phyloP scores from a whole-genome alignment of 2,113 vertebrate genomes.

The Spea bombifrons region DNA sequence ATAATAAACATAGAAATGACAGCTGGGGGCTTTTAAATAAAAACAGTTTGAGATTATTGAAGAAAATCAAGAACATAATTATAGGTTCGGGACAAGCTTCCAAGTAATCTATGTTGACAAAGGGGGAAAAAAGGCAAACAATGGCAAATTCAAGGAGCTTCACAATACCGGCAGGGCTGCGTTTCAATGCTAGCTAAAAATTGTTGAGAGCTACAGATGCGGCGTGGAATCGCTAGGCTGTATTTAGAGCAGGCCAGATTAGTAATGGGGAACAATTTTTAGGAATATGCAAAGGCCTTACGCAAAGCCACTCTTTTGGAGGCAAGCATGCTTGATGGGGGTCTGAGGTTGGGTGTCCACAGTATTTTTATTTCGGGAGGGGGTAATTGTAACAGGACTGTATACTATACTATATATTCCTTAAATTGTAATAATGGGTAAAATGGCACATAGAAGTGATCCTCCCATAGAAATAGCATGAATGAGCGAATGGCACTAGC shows the following conservation, averaged over 20 bases:
- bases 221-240: not conserved
- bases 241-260: not conserved
- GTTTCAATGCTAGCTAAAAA: not conserved
- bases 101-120: constrained; percentile 51
- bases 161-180: not conserved
- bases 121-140: constrained; percentile 28
- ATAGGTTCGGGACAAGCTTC: constrained; percentile 56
- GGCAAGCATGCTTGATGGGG: no score
- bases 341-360: no score
- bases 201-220: not conserved
- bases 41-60: constrained; percentile 56
- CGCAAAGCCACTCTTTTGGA: no score
- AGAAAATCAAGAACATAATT: constrained; percentile 55
- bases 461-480: no score
- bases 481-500: no score
- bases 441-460: no score
- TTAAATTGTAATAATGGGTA: no score
- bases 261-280: not conserved
- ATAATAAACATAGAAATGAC: constrained; percentile 76
- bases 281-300: no score
- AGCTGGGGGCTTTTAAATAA: constrained; percentile 60
- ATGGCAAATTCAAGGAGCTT: constrained; percentile 13
- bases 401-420: no score
- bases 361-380: no score
- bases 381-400: no score